These are phyloP conservation scores for Natrix natrix DNA, from an alignment of 2,797 vertebrate species.

Conservation along the genomic window DNA sequence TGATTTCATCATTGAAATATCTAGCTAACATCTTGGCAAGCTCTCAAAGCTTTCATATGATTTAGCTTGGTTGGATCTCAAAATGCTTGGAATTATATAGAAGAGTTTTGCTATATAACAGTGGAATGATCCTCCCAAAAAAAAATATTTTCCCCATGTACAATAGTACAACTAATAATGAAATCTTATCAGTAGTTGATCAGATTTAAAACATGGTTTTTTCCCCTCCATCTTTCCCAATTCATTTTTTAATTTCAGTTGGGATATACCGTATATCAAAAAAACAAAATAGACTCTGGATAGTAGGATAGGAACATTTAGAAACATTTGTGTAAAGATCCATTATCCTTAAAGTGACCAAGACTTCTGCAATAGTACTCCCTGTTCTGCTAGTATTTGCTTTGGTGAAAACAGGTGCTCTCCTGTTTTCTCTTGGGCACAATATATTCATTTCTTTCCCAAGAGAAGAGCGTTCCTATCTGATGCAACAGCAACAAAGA, in stretches of 20 bases:
- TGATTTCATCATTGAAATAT: background rate
- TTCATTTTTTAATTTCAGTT: background rate
- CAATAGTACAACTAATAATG: too few relatives aligned
- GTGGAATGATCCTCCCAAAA: background rate
- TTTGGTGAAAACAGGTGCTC: background rate
- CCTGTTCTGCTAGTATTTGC: too few relatives aligned
- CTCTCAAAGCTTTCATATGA: background rate
- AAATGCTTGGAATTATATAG: background rate
- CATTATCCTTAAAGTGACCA: too few relatives aligned
- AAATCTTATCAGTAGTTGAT: too few relatives aligned
- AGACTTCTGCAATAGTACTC: too few relatives aligned
- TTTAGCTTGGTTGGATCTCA: background rate
- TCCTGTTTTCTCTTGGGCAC: background rate
- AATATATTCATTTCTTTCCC: background rate
- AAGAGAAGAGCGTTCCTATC: background rate
- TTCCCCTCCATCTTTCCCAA: background rate
- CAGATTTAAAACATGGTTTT: too few relatives aligned
- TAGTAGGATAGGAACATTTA: background rate
- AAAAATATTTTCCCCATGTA: background rate
- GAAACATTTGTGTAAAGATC: background rate
- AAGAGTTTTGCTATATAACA: background rate
- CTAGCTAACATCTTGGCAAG: background rate
- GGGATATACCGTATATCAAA: background rate
- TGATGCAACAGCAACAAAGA: background rate
- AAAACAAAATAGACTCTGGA: background rate